Conservation (phyloP, 2,797 vertebrate species). For the Hypotaenidia okinawae region DNA sequence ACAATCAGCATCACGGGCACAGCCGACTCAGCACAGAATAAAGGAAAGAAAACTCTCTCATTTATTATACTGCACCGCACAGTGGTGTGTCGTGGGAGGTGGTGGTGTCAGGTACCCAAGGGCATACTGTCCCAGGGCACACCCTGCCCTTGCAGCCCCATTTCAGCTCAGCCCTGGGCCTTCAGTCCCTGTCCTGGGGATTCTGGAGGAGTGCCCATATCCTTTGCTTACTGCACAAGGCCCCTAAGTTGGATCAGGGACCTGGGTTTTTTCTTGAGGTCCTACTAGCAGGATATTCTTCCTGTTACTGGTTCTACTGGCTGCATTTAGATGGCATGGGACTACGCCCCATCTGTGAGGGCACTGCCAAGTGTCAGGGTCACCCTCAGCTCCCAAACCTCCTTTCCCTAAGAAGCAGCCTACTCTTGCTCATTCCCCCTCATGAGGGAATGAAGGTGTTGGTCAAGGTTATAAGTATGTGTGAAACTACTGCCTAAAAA, state of each 20-base stretch:
- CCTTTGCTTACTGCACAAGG: no score
- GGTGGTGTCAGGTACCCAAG: background rate
- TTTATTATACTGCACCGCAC: no score
- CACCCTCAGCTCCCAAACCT: background rate
- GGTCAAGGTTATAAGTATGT: background rate
- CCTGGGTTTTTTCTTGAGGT: background rate
- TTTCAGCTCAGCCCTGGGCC: background rate
- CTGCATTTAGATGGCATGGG: background rate
- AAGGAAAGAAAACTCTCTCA: no score
- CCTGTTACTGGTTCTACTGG: background rate
- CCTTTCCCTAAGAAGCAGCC: background rate
- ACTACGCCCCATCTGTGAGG: background rate
- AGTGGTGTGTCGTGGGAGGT: background rate
- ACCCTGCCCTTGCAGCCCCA: background rate
- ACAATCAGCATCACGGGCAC: no score
- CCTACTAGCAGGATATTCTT: rapidly evolving
- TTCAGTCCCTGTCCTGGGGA: rapidly evolving
- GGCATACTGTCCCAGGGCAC: background rate
- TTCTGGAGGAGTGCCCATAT: background rate
- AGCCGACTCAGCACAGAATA: no score
- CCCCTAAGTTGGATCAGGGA: background rate
- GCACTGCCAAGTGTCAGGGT: no score
- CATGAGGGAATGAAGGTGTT: background rate
- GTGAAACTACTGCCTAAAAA: background rate
- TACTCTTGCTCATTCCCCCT: background rate